Evolutionary conservation across 2,888 invertebrate species (phyloP).

Genomic region (Rapana venosa): DNA sequence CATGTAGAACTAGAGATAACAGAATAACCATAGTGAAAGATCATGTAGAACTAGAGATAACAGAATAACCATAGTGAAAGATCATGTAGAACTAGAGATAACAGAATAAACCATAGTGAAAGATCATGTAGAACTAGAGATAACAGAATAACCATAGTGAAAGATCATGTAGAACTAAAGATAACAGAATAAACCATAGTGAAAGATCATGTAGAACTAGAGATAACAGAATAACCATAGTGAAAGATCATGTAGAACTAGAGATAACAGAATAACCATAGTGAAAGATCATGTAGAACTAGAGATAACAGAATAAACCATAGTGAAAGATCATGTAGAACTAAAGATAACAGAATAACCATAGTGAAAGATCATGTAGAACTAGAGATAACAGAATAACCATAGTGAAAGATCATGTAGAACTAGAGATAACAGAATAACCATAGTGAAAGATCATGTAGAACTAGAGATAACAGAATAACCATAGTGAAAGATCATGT

Average conservation of each 20-base stretch:
- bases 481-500: no score
- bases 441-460: neutral
- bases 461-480: no score
- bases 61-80: neutral
- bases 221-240: neutral
- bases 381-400: neutral
- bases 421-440: neutral
- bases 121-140: conserved; percentile 51
- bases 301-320: no score
- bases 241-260: conserved; percentile 1
- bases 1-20: neutral
- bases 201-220: no score
- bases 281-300: neutral
- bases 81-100: neutral
- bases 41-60: conserved; percentile 10
- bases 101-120: no score
- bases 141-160: neutral
- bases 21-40: neutral
- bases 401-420: neutral
- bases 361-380: neutral
- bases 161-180: neutral
- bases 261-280: no score
- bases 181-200: no score
- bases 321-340: conserved; percentile 53
- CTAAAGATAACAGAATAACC: neutral